Base-by-base conservation (phyloP, 2,888 invertebrate genomes). In the Nemapogon koenigi region DNA sequence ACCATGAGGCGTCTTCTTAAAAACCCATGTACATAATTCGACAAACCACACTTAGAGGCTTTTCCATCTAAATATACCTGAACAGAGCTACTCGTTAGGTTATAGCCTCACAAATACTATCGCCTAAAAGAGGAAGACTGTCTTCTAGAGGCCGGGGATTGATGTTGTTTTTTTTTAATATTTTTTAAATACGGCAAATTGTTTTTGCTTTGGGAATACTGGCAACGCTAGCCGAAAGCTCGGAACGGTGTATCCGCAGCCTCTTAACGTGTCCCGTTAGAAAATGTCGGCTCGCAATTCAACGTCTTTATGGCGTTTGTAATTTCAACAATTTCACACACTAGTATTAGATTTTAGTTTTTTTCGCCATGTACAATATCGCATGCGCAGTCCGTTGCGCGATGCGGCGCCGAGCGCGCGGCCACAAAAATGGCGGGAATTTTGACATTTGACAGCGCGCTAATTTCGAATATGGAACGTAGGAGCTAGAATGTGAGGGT, bases 321-420 rank as follows among this genome's bases (percentile, higher is more conserved):
- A 48, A 59, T 57, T 58, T 57, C 54, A 57, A 50, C 59, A 68
- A 73, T 73, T 73, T 73, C 73, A 72, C 72, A 70, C 70, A 52
- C 48, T 43, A 48, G 56, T 61, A 60, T 64, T 61, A 60, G 60
- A 60, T 53, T 52, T 49, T 58, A 56, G 60, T 45, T 48, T 41
- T 44, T 46, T 46, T 44, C 19, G 18, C 7, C 17, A 16, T 16
- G 16, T 2, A 10, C n/a, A 50, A 48, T 41, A 42, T 45, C 49
- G 42, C 46, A 41, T 48, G 51, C 53, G 39, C 52, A 58, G 56
- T 57, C 48, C 39, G 18, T 39, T 31, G 17, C 54, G 50, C 47
- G 41, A 40, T 48, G 57, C 53, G 50, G 51, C 55, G 55, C 55
- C 43, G 38, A 40, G 38, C 48, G 48, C 48, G 46, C 50, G 48